These are phyloP conservation scores for Homarus americanus DNA, from an alignment of 1,140 invertebrate genomes.

Conservation along the genomic window DNA sequence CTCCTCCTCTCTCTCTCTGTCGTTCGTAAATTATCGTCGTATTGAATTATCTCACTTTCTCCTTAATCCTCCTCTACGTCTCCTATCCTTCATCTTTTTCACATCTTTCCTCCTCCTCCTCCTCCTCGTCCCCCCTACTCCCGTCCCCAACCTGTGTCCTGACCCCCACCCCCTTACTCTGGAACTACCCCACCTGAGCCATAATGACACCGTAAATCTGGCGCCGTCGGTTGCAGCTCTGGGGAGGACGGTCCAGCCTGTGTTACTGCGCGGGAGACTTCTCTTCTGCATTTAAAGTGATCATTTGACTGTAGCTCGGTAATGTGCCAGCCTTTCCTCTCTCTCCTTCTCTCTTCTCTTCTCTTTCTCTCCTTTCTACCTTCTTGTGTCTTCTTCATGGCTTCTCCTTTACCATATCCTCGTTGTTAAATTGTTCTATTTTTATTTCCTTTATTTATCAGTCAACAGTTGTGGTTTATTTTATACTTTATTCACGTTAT, in stretches of 20 bases:
- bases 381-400: too few relatives aligned
- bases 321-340: constrained; percentile 10
- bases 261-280: constrained; percentile 38
- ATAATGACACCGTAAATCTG: constrained; percentile 54
- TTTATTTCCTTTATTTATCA: too few relatives aligned
- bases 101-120: constrained; percentile 19
- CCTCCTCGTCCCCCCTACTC: not conserved
- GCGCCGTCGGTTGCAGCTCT: constrained; percentile 28
- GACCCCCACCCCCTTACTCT: not conserved
- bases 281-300: constrained; percentile 60
- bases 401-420: too few relatives aligned
- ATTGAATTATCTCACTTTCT: too few relatives aligned
- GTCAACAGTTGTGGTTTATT: too few relatives aligned
- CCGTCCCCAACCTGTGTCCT: not conserved
- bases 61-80: not conserved
- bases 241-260: constrained; percentile 23
- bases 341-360: not conserved
- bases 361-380: not conserved
- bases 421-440: too few relatives aligned
- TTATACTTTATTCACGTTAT: too few relatives aligned
- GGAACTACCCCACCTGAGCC: not conserved
- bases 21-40: too few relatives aligned
- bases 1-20: not conserved
- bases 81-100: not conserved
- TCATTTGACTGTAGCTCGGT: constrained; percentile 33